Base-by-base conservation (phyloP, 2,888 invertebrate genomes). In the Acrocera orbiculus region DNA sequence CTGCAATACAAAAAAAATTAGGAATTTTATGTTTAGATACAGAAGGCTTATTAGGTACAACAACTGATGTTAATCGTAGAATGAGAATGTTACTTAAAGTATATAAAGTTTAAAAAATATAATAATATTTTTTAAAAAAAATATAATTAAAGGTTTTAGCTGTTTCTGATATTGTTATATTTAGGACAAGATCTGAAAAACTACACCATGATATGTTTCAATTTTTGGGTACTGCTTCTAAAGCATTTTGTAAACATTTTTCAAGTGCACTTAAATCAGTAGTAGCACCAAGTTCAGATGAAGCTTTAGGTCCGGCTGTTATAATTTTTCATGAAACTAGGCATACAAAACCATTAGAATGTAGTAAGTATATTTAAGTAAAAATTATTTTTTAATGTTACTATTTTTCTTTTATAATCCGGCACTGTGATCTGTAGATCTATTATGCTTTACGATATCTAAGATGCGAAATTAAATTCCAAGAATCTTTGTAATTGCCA, bases 311-410 rank as follows among this genome's bases (percentile, higher is more conserved):
- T 14, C 83, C 83, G 24, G 70, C 75, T 41, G 69, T 82, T 17
- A 67, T 82, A 36, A 70, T 85, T 41, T 80, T 81, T 57, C 83
- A 85, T 52, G 82, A 83, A 57, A 81, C 82, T 2, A 62, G 65
- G 31, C 69, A 79, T 48, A 82, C 81, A 10, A 67, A 69, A 45
- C 70, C 74, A 7, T 56, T 80, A 34, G 62, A 64, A 41, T 63
- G 64, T 42, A 64, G 70, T 67, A 51, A 52, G 59, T 53, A 42
- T 40, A 15, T 22, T n/a, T 37, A 13, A 29, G 19, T 16, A 22
- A 9, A 16, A n/a, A n/a, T n/a, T n/a, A n/a, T n/a, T n/a, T n/a
- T n/a, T n/a, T n/a, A n/a, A n/a, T n/a, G n/a, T n/a, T n/a, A n/a
- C n/a, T n/a, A n/a, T n/a, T n/a, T n/a, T n/a, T n/a, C n/a, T n/a